Evolutionary conservation across 2,888 invertebrate genomes (phyloP).

Genomic region (Pseudolycoriella hygida): DNA sequence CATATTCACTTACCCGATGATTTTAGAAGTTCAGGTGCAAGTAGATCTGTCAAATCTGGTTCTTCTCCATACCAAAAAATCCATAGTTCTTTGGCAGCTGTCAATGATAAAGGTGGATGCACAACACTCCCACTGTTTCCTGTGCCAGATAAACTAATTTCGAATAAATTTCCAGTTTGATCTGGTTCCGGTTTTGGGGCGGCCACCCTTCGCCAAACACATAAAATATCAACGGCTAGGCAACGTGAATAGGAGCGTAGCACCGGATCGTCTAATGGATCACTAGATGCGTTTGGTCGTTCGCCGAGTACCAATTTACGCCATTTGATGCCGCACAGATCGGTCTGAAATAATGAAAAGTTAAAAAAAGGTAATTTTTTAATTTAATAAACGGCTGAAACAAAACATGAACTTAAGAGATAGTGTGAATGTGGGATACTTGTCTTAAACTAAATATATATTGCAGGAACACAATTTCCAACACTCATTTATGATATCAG

Average conservation of each 20-base stretch:
- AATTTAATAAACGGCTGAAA: too few relatives aligned
- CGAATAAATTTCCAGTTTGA: conserved; percentile 17
- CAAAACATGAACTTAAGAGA: too few relatives aligned
- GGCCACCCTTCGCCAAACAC: conserved; percentile 91
- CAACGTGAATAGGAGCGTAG: conserved; percentile 80
- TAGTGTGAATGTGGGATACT: too few relatives aligned
- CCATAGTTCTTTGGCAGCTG: conserved; percentile 94
- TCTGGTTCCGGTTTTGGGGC: conserved; percentile 34
- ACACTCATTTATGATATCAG: too few relatives aligned
- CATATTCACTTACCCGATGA: conserved; percentile 50
- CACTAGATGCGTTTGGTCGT: conserved; percentile 31
- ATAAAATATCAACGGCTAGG: conserved; percentile 85
- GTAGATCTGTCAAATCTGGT: conserved; percentile 70
- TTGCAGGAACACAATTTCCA: too few relatives aligned
- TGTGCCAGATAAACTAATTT: conserved; percentile 26
- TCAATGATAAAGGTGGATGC: conserved; percentile 62
- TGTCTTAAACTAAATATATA: too few relatives aligned
- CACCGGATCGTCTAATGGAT: conserved; percentile 78
- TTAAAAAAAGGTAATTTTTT: too few relatives aligned
- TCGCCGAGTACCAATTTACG: conserved; percentile 82
- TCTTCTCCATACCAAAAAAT: conserved; percentile 99
- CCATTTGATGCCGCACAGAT: conserved; percentile 99
- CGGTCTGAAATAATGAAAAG: conserved; percentile 58
- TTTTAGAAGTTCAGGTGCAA: conserved; percentile 71
- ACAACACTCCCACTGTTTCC: conserved; percentile 31